Conservation (phyloP, 2,797 vertebrate genomes). For the Manis javanica region DNA sequence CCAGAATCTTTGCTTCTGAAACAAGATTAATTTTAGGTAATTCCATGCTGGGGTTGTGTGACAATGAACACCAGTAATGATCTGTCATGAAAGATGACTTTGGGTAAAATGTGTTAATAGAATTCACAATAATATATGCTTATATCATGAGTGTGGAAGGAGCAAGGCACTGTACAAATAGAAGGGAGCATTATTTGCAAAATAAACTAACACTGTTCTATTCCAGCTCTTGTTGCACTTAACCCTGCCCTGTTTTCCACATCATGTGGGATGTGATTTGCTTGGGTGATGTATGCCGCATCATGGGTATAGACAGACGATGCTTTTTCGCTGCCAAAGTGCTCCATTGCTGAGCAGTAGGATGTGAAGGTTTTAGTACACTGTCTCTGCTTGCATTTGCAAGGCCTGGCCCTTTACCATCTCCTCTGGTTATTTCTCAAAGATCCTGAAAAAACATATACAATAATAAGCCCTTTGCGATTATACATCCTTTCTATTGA, state of each 20-base stretch:
- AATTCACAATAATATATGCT: conserved; percentile 16
- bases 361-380: not conserved
- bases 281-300: not conserved
- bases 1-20: not conserved
- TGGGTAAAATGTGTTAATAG: conserved; percentile 48
- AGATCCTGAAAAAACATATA: not conserved
- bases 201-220: not conserved
- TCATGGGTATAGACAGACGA: not conserved
- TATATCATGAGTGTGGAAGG: not conserved
- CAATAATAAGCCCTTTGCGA: not conserved
- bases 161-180: not conserved
- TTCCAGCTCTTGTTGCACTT: not conserved
- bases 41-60: not conserved
- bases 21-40: conserved; percentile 49
- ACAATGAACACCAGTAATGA: conserved; percentile 13
- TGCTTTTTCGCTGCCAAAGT: not conserved
- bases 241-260: not conserved
- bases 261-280: not conserved
- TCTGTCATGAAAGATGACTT: conserved; percentile 46
- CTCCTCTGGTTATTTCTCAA: not conserved
- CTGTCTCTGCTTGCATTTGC: not conserved
- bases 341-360: not conserved
- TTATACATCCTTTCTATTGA: not conserved
- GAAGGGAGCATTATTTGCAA: not conserved
- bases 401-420: not conserved